phyloP scores from a whole-genome alignment of 2,113 vertebrate genomes.

The Microcebus murinus region DNA sequence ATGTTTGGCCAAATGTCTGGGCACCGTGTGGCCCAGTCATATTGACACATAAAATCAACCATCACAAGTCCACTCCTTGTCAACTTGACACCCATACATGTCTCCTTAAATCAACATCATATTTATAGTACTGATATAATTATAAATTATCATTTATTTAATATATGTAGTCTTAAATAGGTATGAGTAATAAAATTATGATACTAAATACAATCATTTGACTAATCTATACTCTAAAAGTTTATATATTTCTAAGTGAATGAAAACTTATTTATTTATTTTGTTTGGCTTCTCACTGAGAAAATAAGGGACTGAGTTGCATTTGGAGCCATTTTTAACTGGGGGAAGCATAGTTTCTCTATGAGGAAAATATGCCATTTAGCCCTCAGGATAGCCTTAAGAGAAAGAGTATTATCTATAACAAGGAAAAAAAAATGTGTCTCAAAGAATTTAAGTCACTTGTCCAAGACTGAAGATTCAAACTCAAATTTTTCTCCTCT shows the following conservation, averaged over 20 bases:
- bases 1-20: background rate
- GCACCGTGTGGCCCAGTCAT: background rate
- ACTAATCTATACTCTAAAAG: background rate
- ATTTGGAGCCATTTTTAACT: background rate
- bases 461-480: slow-evolving; percentile 17
- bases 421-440: background rate
- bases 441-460: background rate
- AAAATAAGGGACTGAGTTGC: background rate
- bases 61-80: background rate
- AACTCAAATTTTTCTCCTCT: background rate
- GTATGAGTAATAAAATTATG: background rate
- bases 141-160: background rate
- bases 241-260: background rate
- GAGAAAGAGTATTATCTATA: background rate
- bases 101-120: background rate
- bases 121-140: background rate
- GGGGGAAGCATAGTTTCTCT: background rate
- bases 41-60: background rate
- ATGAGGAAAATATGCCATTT: background rate
- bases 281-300: background rate
- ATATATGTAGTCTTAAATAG: background rate
- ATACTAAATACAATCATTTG: background rate
- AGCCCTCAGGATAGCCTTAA: background rate
- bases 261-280: background rate
- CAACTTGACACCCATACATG: background rate